Conservation (phyloP, 2,888 invertebrate species). For the Luffia ferchaultella region DNA sequence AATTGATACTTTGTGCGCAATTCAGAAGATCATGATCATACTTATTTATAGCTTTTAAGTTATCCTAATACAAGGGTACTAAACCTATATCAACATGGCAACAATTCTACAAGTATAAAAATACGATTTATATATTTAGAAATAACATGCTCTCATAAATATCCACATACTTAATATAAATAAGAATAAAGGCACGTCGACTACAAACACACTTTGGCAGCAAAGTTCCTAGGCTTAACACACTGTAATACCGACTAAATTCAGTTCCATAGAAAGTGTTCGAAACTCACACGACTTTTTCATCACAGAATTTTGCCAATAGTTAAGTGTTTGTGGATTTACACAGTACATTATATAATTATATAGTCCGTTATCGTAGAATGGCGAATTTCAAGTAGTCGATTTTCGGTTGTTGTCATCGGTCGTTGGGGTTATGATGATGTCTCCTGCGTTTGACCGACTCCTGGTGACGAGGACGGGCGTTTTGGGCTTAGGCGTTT, state of each 20-base stretch:
- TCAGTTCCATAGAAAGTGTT: constrained; percentile 33
- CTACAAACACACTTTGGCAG: constrained; percentile 69
- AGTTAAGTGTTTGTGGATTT: constrained; percentile 55
- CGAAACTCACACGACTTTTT: constrained; percentile 33
- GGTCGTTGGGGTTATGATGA: constrained; percentile 72
- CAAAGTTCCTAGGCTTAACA: constrained; percentile 46
- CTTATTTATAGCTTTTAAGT: not conserved
- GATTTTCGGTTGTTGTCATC: constrained; percentile 41
- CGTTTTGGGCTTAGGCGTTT: constrained; percentile 83
- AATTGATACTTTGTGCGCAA: no score
- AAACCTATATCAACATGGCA: constrained; percentile 61
- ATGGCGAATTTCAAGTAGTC: constrained; percentile 47
- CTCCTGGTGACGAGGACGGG: constrained; percentile 81
- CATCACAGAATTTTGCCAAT: constrained; percentile 62
- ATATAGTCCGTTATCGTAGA: constrained; percentile 29
- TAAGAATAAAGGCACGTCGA: constrained; percentile 62
- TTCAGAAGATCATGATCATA: not conserved
- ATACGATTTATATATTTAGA: constrained; percentile 52
- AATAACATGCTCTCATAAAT: constrained; percentile 55
- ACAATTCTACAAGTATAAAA: constrained; percentile 63
- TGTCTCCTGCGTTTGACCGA: constrained; percentile 78
- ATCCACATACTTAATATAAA: constrained; percentile 45
- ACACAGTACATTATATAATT: constrained; percentile 40
- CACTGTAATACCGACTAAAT: constrained; percentile 30
- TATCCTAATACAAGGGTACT: constrained; percentile 2